Base-by-base conservation (phyloP, 2,888 invertebrate genomes). In the Iphiclides podalirius region DNA sequence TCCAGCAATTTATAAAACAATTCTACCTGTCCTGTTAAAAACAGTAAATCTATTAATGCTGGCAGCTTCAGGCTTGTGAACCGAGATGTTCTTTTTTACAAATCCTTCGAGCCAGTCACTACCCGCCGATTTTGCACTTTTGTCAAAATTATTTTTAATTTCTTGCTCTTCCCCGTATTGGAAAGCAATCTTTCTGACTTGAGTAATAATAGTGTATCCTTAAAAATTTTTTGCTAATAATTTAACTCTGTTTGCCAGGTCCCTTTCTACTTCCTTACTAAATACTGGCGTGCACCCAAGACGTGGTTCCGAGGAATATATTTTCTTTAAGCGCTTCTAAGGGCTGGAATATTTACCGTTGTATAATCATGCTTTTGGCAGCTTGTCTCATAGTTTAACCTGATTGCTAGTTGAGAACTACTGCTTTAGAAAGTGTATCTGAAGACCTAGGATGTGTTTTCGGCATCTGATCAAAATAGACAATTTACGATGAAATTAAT, bases 31-130 rank as follows among this genome's bases (percentile, higher is more conserved):
- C n/a, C n/a, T 28, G 8, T 28, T 28, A 28, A 28, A 28, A 6
- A 59, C 61, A 8, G 57, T 58, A 20, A 62, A 57, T 52, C 65
- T 58, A 23, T 64, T 61, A 16, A 66, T 54, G 39, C 63, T 65
- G 11, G 59, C 66, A 7, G 59, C 62, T 54, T 63, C 66, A 9
- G 64, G 61, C 44, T 67, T 64, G 4, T 62, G 44, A 39, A 63
- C 44, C 40, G 53, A 57, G 39, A 55, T 53, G 16, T 37, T 47
- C 50, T 59, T 58, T 43, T 60, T 59, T 14, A 62, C 13, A 59
- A 63, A 66, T 13, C 45, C 59, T 26, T 41, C 11, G 16, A 60
- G 40, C 64, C 60, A 64, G 50, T 59, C 61, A 2, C 57, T 52
- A 37, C 57, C 58, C 48, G 63, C 61, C 55, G 59, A 59, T 59